These are phyloP conservation scores for Onychorhynchus coronatus DNA, from an alignment of 2,113 vertebrate species.

Conservation along the genomic window DNA sequence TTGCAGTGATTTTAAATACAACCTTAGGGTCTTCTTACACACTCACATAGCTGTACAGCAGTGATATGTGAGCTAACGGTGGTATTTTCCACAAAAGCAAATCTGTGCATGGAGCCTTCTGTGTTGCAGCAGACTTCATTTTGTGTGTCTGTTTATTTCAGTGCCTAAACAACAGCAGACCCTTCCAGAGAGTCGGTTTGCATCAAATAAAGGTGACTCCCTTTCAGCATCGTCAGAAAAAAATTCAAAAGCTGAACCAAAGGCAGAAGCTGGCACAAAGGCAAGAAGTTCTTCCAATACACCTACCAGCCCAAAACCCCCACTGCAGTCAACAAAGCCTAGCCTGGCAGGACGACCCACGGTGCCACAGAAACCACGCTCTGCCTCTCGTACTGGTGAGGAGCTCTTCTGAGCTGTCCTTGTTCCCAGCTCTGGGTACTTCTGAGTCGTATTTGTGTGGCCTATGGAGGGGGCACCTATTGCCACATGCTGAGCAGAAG, in stretches of 20 bases:
- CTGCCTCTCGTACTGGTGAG: constrained; percentile 82
- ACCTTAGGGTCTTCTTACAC: background rate
- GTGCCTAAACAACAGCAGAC: constrained; percentile 74
- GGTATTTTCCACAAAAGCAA: background rate
- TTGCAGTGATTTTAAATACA: background rate
- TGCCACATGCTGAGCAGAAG: background rate
- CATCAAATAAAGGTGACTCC: constrained; percentile 68
- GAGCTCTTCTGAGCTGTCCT: background rate
- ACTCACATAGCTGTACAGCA: background rate
- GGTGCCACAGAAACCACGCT: constrained; percentile 88
- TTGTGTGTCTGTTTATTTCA: background rate
- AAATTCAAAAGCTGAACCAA: constrained; percentile 75
- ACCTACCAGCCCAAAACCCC: constrained; percentile 82
- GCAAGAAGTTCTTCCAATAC: constrained; percentile 73
- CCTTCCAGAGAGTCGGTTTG: constrained; percentile 75
- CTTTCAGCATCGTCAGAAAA: constrained; percentile 75
- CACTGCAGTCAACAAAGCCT: constrained; percentile 84
- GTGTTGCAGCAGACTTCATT: background rate
- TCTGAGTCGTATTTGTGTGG: background rate
- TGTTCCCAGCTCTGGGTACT: background rate
- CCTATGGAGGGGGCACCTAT: background rate
- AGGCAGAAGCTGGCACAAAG: constrained; percentile 75
- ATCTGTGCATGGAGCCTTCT: background rate
- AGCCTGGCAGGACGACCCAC: constrained; percentile 79
- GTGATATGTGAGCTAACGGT: background rate